These are phyloP conservation scores for Scaptomyza reducta DNA, from an alignment of 2,888 invertebrate species.

Conservation along the genomic window DNA sequence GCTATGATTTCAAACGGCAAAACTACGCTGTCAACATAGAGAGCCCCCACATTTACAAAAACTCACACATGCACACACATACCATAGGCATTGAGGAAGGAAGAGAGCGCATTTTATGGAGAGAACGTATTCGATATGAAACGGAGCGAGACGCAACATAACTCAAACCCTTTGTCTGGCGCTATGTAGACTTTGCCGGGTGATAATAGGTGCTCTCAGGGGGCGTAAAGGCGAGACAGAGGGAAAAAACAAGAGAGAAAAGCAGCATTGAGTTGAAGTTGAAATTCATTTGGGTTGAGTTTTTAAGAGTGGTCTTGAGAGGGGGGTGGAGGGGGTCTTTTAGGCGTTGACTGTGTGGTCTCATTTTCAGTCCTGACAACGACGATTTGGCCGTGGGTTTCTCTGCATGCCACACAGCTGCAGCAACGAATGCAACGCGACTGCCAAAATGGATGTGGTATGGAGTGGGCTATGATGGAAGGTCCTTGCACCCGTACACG, in stretches of 20 bases:
- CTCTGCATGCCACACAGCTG: constrained; percentile 44
- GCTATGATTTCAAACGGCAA: constrained; percentile 29
- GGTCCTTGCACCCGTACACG: constrained; percentile 53
- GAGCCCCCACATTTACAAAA: constrained; percentile 12
- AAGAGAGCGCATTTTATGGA: constrained; percentile 32
- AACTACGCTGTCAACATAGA: constrained; percentile 24
- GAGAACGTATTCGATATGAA: constrained; percentile 34
- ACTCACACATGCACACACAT: constrained; percentile 4
- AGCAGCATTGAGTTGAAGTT: constrained; percentile 14
- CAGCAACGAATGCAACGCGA: constrained; percentile 64
- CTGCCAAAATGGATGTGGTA: constrained; percentile 14
- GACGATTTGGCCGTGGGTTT: constrained; percentile 38
- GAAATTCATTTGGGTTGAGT: constrained; percentile 13
- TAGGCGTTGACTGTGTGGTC: constrained; percentile 43
- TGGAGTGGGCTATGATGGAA: neutral
- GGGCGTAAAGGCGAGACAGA: constrained; percentile 11
- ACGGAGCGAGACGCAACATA: constrained; percentile 22
- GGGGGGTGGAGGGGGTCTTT: constrained; percentile 15
- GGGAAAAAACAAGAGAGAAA: constrained; percentile 11
- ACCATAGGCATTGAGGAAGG: constrained; percentile 1
- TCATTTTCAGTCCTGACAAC: constrained; percentile 32
- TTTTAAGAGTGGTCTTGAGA: neutral
- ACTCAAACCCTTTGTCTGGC: constrained; percentile 45
- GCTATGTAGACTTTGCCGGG: constrained; percentile 54
- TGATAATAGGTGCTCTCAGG: constrained; percentile 38